phyloP scores from a whole-genome alignment of 2,888 invertebrate species.

The Mycalesis mineus region DNA sequence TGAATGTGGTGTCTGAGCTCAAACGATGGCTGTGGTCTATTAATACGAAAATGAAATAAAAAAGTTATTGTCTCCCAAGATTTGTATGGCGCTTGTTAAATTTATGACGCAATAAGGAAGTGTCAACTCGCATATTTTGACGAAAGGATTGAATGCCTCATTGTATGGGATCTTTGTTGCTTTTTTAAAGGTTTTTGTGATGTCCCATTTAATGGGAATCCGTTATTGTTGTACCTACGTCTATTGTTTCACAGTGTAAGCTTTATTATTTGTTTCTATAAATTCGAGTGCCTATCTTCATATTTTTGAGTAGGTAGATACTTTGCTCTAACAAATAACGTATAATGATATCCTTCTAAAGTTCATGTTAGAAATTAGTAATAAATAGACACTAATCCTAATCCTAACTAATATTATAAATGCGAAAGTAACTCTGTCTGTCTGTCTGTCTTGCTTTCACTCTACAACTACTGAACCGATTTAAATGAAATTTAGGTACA shows the following conservation, averaged over 20 bases:
- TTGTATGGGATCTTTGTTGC: conserved; percentile 57
- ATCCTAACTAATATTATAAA: too few relatives aligned
- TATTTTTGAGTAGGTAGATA: conserved; percentile 12
- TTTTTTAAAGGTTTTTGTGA: conserved; percentile 57
- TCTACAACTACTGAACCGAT: too few relatives aligned
- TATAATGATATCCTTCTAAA: neutral
- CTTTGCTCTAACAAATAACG: too few relatives aligned
- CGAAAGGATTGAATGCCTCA: conserved; percentile 73
- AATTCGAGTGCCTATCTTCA: conserved; percentile 51
- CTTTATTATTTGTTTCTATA: conserved; percentile 67
- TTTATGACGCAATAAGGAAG: conserved; percentile 76
- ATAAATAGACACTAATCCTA: too few relatives aligned
- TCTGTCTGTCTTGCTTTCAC: too few relatives aligned
- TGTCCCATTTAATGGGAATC: conserved; percentile 51
- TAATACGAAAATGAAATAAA: conserved; percentile 22
- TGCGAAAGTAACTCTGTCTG: too few relatives aligned
- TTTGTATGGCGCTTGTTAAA: conserved; percentile 57
- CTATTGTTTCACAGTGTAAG: conserved; percentile 60
- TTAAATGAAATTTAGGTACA: too few relatives aligned
- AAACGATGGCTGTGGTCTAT: neutral
- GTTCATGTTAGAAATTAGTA: too few relatives aligned
- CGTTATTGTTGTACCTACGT: conserved; percentile 51
- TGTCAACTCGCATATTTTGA: conserved; percentile 68
- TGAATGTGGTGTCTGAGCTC: neutral
- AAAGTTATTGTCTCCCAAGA: conserved; percentile 34